Evolutionary conservation across 2,113 vertebrate genomes (phyloP), one percentile per base, ranked within the genome.

Genomic region (Emydura subglobosa): DNA sequence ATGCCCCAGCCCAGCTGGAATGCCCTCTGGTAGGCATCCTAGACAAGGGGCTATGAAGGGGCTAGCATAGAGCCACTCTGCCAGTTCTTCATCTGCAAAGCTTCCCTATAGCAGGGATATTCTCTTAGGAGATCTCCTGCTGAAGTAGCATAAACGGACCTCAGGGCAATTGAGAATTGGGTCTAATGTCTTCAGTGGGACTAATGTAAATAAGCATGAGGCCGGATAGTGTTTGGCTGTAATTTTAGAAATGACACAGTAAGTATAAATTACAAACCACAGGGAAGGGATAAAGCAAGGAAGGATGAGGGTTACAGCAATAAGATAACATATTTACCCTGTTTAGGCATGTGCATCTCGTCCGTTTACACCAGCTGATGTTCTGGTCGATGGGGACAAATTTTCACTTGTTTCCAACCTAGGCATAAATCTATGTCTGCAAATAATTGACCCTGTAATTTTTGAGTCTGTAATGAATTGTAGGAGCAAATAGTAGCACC

Each of bases 401-500:
- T 44, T 76, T 78, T 61, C 10, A 79, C 3, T 65, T 57, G 79
- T 14, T 21, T 89, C 93, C 9, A 51, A 6, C 47, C 53, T 76
- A 27, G 82, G 2, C 49, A 80, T 79, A 42, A 25, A 4, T 90
- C 79, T 42, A 57, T 91, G 72, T 50, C 79, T 39, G 2, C 10
- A 91, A 87, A 95, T 27, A 88, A 4, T 24, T 24, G 24, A 74
- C 86, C 42, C 31, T 50, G 10, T 83, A 81, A 84, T 85, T 91
- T 57, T 2, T 72, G 4, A 21, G 22, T 65, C 74, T 87, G 87
- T 72, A 86, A 82, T 72, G 84, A 88, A 21, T 65, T 65, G 44
- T 84, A n/a, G 57, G 90, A 88, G 44, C 39, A 61, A 51, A n/a
- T 91, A 19, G 83, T 50, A 80, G 4, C n/a, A 96, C 89, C 88